phyloP scores from a whole-genome alignment of 2,113 vertebrate species.

The Conger conger region DNA sequence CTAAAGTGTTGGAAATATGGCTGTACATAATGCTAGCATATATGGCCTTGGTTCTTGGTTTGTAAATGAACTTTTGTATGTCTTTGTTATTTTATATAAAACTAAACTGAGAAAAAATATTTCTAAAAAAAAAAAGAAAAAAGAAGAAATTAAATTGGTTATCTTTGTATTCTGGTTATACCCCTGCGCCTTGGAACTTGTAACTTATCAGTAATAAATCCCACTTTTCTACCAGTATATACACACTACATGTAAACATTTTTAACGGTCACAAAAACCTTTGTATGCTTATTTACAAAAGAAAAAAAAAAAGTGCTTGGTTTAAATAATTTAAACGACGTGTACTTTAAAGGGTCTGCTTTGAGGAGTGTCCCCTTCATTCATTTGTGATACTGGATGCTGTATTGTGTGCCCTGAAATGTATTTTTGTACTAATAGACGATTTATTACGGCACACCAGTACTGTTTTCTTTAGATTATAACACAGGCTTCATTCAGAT shows the following conservation, averaged over 20 bases:
- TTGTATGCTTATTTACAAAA: slow-evolving; percentile 85
- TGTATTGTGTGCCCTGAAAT: slow-evolving; percentile 98
- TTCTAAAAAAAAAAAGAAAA: slow-evolving; percentile 54
- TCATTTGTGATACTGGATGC: slow-evolving; percentile 98
- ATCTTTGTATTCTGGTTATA: slow-evolving; percentile 97
- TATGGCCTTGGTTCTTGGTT: slow-evolving; percentile 92
- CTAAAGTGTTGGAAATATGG: slow-evolving; percentile 70
- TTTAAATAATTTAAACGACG: slow-evolving; percentile 88
- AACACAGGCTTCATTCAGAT: slow-evolving; percentile 90
- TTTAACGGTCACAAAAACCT: slow-evolving; percentile 93
- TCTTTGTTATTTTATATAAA: slow-evolving; percentile 99
- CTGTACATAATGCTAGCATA: slow-evolving; percentile 93
- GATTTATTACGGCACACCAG: slow-evolving; percentile 98
- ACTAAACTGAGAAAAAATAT: slow-evolving; percentile 61
- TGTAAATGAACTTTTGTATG: slow-evolving; percentile 99
- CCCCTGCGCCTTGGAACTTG: slow-evolving; percentile 97
- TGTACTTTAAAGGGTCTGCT: slow-evolving; percentile 83
- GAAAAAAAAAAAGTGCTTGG: slow-evolving; percentile 83
- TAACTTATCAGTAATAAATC: slow-evolving; percentile 93
- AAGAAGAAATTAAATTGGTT: slow-evolving; percentile 70
- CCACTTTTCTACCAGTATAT: slow-evolving; percentile 87
- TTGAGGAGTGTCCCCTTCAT: slow-evolving; percentile 85
- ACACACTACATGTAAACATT: slow-evolving; percentile 83
- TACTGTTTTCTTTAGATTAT: slow-evolving; percentile 92
- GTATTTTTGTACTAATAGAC: slow-evolving; percentile 99